A percentile compares a stretch with the other conserved stretches of the same genome.
These are phyloP conservation scores for Hypomesus transpacificus DNA, from an alignment of 2,113 vertebrate genomes.

Conservation along the genomic window DNA sequence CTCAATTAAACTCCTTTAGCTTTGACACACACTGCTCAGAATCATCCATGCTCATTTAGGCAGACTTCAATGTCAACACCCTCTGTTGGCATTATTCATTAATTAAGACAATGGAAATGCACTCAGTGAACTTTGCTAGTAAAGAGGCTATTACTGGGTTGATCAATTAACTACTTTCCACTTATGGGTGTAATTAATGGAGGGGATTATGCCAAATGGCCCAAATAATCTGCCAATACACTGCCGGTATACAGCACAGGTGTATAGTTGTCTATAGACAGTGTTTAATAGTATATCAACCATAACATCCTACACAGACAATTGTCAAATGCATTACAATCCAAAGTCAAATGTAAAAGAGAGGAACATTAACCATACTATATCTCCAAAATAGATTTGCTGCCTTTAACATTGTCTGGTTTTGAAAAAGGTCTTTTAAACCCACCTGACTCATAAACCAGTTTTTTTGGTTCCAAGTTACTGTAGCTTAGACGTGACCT, in stretches of 20 bases:
- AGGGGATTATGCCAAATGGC: not conserved
- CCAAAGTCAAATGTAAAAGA: no score
- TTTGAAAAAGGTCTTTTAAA: not conserved
- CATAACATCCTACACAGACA: not conserved
- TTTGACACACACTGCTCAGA: conserved; percentile 49
- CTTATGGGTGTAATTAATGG: not conserved
- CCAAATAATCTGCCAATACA: not conserved
- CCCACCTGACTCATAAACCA: conserved; percentile 11
- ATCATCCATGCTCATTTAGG: conserved; percentile 7
- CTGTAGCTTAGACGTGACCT: not conserved
- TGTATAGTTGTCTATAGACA: no score
- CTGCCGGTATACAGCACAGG: no score
- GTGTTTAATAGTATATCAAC: not conserved
- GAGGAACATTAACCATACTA: not conserved
- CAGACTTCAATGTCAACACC: not conserved
- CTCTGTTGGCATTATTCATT: conserved; percentile 35
- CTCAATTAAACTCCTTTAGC: conserved; percentile 40
- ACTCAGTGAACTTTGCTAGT: not conserved
- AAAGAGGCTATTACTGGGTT: not conserved
- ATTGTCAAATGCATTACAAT: no score
- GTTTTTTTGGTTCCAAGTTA: not conserved
- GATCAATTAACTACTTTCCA: not conserved
- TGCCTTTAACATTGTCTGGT: not conserved
- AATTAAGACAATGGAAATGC: conserved; percentile 46
- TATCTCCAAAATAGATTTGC: not conserved